Evolutionary conservation across 2,113 vertebrate species (phyloP), one percentile per base, ranked within the genome.

Genomic region (Ailurus styani): DNA sequence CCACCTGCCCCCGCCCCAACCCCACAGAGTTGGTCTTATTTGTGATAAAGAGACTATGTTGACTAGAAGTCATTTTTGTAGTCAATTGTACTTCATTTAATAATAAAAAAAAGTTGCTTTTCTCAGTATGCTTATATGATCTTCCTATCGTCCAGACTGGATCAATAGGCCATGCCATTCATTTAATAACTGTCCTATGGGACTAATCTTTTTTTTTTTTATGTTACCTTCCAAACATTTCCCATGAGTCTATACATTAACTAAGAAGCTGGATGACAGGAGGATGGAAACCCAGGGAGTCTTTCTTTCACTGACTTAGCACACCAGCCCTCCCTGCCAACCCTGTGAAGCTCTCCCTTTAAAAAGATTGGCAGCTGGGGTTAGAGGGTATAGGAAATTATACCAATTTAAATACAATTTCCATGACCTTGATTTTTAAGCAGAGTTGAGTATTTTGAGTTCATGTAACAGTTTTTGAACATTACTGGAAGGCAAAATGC

Each of bases 1-100:
- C 13, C 5, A 13, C 21, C 27, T 31, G 29, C 18, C 3, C 3
- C 3, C 21, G 2, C 2, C 0, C 0, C 21, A 10, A 6, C 14
- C 29, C 52, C 14, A 42, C 37, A 64, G 2, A 62, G 6, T 55
- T 50, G 11, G 10, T 60, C 89, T 72, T 55, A 54, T 95, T 77
- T 95, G 9, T 72, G 31, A 64, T 77, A 57, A 84, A 89, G 66
- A 68, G 57, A 0, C 10, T n/a, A 31, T 70, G 11, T 47, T 25
- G 64, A 45, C 13, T 21, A 70, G 50, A 83, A 90, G 18, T 75
- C n/a, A 7, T 54, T 82, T 95, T 52, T 72, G 11, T 47, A 78
- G 31, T 92, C 42, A 55, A 3, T 31, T 68, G 5, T 82, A 25
- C 34, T 87, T 7, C 7, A 23, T 64, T 50, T 72, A 75, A 34